Percentiles rank a stretch among this genome's conserved stretches.
These are phyloP conservation scores for Periphyllus acericola DNA, from an alignment of 2,888 invertebrate genomes.

Conservation along the genomic window DNA sequence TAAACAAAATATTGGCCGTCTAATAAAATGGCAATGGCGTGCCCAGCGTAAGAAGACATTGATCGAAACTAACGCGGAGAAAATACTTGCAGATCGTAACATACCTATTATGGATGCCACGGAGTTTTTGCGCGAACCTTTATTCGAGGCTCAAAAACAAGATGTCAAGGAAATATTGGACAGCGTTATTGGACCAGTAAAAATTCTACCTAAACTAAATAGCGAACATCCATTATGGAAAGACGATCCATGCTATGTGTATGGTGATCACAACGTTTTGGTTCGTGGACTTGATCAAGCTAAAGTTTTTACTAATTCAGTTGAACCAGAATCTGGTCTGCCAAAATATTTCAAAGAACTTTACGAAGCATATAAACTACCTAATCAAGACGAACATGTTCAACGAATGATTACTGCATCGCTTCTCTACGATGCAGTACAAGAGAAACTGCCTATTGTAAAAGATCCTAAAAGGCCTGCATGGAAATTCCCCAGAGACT, in stretches of 20 bases:
- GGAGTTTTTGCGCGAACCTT: conserved; percentile 47
- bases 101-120: conserved; percentile 54
- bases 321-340: conserved; percentile 73
- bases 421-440: conserved; percentile 80
- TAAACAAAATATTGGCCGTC: conserved; percentile 59
- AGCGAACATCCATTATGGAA: conserved; percentile 58
- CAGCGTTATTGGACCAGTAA: conserved; percentile 37
- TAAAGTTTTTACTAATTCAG: conserved; percentile 79
- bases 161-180: neutral
- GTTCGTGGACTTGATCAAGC: conserved; percentile 82
- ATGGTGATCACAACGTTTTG: conserved; percentile 74
- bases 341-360: conserved; percentile 72
- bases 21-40: conserved; percentile 62
- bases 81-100: conserved; percentile 36
- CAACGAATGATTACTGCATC: conserved; percentile 68
- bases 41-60: conserved; percentile 58
- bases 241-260: conserved; percentile 70
- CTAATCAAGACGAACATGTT: conserved; percentile 70
- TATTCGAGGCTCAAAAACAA: conserved; percentile 45
- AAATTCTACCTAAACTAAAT: conserved; percentile 24
- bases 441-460: conserved; percentile 79
- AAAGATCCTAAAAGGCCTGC: conserved; percentile 78
- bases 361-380: conserved; percentile 43
- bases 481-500: conserved; percentile 76
- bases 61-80: conserved; percentile 45